Base-by-base conservation (phyloP, 2,888 invertebrate species). In the Orthonevra nobilis region DNA sequence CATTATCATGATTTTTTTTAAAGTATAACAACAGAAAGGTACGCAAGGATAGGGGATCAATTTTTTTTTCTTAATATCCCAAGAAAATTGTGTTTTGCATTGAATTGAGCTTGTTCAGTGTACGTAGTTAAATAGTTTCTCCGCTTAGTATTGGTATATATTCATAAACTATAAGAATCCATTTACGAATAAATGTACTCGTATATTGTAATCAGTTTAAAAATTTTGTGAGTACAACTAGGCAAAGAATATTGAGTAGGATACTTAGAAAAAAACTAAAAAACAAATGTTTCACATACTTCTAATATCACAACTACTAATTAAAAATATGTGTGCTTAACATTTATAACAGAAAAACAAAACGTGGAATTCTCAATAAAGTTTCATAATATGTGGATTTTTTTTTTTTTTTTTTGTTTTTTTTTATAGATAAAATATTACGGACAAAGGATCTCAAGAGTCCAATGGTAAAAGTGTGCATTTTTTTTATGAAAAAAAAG, bases 351-450 rank as follows among this genome's bases (percentile, higher is more conserved):
- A 60, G 9, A 54, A 34, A 44, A 48, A 75, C 63, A 60, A 70
- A 79, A 66, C 66, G 79, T 73, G 61, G 66, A 79, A 61, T 73
- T 79, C 61, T 26, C 44, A 79, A 79, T 73, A 79, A 79, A 79
- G 61, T 56, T 73, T 79, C 54, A 73, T 68, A 66, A 79, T 46
- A 79, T 79, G 73, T 73, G 72, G 68, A 72, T 60, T 38, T 52
- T 61, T 70, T 72, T 77, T 72, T 73, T 66, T 58, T 58, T 58
- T 60, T 77, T 72, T 70, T 68, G 46, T 68, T 69, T 70, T 70
- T 69, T 48, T 60, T 44, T 54, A 26, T 73, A 73, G 73, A 73
- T 73, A 44, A 56, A 72, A 42, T 50, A 52, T 61, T 30, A 42
- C 46, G 70, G 75, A 77, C 64, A 48, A 54, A 4, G 60, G 72